Percentiles rank a stretch among this genome's conserved stretches.
These are phyloP conservation scores for Acipenser transmontanus DNA, from an alignment of 2,797 vertebrate genomes.

Conservation along the genomic window DNA sequence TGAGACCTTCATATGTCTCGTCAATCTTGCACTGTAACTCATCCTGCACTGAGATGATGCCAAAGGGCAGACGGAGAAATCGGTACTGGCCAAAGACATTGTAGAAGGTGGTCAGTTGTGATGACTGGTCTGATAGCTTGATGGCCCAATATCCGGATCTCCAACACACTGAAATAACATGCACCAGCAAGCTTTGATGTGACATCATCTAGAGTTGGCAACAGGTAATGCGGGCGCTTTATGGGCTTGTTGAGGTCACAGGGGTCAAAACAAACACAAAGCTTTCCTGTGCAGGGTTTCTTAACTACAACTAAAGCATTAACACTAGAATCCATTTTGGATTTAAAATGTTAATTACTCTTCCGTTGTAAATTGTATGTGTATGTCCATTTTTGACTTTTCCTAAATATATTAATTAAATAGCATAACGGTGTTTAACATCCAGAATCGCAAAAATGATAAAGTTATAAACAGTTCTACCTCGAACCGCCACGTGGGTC, in stretches of 20 bases:
- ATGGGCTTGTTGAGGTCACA: conserved; percentile 15
- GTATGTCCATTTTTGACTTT: too few species aligned
- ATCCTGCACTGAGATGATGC: conserved; percentile 8
- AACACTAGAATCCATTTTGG: too few species aligned
- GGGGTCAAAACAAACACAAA: conserved; percentile 14
- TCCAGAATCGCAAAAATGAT: too few species aligned
- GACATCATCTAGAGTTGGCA: conserved; percentile 11
- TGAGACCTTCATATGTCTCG: conserved; percentile 6
- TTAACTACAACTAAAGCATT: too few species aligned
- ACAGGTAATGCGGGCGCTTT: conserved; percentile 8
- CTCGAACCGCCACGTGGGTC: too few species aligned
- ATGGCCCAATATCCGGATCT: conserved; percentile 11
- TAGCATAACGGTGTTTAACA: too few species aligned
- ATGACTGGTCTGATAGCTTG: conserved; percentile 13
- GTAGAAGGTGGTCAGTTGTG: conserved; percentile 11
- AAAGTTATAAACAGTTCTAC: too few species aligned
- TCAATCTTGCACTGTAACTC: conserved; percentile 2
- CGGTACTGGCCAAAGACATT: not conserved
- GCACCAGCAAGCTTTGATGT: not conserved
- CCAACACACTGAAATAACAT: conserved; percentile 5
- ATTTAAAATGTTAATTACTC: too few species aligned
- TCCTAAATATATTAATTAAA: too few species aligned
- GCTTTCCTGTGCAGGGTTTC: not conserved
- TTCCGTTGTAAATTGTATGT: too few species aligned
- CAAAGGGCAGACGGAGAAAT: conserved; percentile 8